Evolutionary conservation across 1,140 invertebrate species (phyloP).

Genomic region (Holotrichia oblita): DNA sequence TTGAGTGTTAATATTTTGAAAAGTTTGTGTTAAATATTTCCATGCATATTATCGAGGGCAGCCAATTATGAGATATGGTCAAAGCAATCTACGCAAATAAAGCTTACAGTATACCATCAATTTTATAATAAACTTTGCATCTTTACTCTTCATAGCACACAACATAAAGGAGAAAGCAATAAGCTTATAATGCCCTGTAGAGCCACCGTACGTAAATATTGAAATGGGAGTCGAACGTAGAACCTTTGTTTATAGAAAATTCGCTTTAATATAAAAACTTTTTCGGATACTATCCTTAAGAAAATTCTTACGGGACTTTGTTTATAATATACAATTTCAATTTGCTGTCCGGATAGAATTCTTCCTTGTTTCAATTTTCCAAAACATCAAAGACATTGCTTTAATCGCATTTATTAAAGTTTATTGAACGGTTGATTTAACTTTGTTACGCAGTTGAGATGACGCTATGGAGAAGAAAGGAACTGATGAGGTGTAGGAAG

Average conservation of each 20-base stretch:
- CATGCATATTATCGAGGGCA: too few species aligned
- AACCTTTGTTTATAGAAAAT: conserved; percentile 1
- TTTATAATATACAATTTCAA: conserved; percentile 16
- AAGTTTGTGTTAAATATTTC: too few species aligned
- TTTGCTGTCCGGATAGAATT: conserved; percentile 1
- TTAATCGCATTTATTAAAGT: conserved; percentile 35
- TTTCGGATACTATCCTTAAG: neutral
- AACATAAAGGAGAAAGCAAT: neutral
- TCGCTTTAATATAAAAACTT: neutral
- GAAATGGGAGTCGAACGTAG: neutral
- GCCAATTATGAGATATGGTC: too few species aligned
- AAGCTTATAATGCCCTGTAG: neutral
- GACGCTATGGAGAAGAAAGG: neutral
- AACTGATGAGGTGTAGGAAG: neutral
- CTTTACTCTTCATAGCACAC: neutral
- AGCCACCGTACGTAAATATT: neutral
- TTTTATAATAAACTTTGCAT: too few species aligned
- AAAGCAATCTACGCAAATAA: too few species aligned
- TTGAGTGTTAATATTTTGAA: too few species aligned
- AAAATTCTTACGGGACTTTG: neutral
- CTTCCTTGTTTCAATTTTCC: conserved; percentile 29
- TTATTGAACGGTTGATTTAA: conserved; percentile 37
- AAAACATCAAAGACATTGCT: conserved; percentile 32
- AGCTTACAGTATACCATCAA: too few species aligned
- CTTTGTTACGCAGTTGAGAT: conserved; percentile 25